These are phyloP conservation scores for Rugalucina vietnamica DNA, from an alignment of 2,888 invertebrate genomes.

Conservation along the genomic window DNA sequence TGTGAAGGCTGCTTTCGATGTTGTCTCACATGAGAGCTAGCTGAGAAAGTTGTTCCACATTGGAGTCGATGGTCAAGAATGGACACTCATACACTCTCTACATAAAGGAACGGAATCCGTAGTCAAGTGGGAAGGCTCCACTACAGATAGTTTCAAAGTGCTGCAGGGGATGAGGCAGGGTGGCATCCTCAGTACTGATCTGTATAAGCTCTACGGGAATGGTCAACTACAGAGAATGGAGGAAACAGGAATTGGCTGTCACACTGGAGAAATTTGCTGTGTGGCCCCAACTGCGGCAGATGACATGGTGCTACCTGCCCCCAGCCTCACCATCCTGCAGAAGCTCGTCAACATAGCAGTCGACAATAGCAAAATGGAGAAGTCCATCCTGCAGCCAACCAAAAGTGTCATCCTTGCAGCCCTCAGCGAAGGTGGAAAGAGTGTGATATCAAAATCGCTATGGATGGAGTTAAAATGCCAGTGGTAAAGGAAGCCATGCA, in stretches of 20 bases:
- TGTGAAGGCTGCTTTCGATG: conserved; percentile 32
- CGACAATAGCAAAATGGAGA: conserved; percentile 8
- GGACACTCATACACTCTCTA: conserved; percentile 11
- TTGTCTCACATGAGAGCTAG: conserved; percentile 21
- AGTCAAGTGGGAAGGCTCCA: conserved; percentile 20
- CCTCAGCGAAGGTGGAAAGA: background rate
- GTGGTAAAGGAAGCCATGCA: no score
- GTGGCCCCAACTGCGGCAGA: conserved; percentile 1
- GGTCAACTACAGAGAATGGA: background rate
- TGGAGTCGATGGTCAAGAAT: conserved; percentile 1
- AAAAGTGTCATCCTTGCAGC: conserved; percentile 24
- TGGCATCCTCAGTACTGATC: conserved; percentile 6
- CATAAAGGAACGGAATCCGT: background rate
- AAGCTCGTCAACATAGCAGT: background rate
- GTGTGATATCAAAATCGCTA: no score
- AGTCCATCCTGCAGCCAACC: background rate
- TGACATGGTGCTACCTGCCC: background rate
- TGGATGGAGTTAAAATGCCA: no score
- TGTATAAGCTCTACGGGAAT: conserved; percentile 28
- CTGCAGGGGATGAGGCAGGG: conserved; percentile 18
- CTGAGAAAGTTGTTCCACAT: conserved; percentile 19
- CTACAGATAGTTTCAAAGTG: background rate
- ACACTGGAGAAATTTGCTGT: background rate
- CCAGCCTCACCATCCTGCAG: background rate
- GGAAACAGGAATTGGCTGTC: background rate